Conservation (phyloP, 2,888 invertebrate genomes). For the Mimumesa dahlbomi region DNA sequence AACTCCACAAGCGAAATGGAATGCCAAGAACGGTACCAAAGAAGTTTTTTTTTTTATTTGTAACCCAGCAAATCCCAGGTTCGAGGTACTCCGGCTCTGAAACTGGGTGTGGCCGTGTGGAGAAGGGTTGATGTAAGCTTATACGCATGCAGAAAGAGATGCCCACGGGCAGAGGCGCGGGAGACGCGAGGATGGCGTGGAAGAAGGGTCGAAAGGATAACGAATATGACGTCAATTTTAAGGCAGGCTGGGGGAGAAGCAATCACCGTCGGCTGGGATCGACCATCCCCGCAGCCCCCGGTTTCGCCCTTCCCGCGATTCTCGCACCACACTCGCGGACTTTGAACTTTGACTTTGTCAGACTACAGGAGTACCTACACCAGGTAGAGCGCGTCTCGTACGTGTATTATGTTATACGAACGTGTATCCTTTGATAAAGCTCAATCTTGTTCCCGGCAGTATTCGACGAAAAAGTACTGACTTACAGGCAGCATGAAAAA, state of each 20-base stretch:
- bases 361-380: conserved; percentile 62
- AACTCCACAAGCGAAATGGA: conserved; percentile 23
- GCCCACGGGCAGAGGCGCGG: conserved; percentile 62
- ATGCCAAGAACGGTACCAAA: conserved; percentile 21
- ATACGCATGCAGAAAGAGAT: conserved; percentile 72
- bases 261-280: conserved; percentile 75
- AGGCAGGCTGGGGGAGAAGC: conserved; percentile 75
- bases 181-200: conserved; percentile 67
- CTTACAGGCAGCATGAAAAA: conserved; percentile 7
- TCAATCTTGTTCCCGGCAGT: conserved; percentile 13
- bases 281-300: conserved; percentile 58
- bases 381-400: conserved; percentile 54
- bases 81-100: conserved; percentile 56
- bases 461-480: conserved; percentile 9
- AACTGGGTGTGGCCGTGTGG: conserved; percentile 73
- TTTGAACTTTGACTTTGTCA: conserved; percentile 73
- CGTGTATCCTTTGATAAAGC: conserved; percentile 57
- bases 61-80: conserved; percentile 55
- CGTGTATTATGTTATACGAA: conserved; percentile 54
- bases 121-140: conserved; percentile 75
- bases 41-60: conserved; percentile 52
- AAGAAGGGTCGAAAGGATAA: conserved; percentile 79
- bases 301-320: conserved; percentile 60
- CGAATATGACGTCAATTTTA: conserved; percentile 80
- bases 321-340: conserved; percentile 68